Percentiles rank a stretch among this genome's conserved stretches.
phyloP scores from a whole-genome alignment of 2,797 vertebrate genomes.

The Helostoma temminkii region DNA sequence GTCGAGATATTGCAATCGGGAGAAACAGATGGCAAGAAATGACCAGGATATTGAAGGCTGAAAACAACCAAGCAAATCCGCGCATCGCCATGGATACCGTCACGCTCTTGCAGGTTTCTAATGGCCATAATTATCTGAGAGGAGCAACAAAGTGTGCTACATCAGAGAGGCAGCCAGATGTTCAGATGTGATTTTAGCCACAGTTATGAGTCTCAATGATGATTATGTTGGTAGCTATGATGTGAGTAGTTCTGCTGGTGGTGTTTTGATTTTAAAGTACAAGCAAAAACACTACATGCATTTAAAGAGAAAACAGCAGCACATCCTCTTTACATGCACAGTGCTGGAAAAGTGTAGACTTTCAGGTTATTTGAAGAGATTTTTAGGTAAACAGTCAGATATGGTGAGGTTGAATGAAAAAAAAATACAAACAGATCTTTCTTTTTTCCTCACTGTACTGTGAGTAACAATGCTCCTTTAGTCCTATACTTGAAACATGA shows the following conservation, averaged over 20 bases:
- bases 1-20: constrained; percentile 53
- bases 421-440: too few relatives aligned
- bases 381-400: too few relatives aligned
- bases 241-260: constrained; percentile 32
- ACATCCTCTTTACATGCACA: too few relatives aligned
- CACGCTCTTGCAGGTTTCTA: constrained; percentile 69
- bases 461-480: neutral
- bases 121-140: constrained; percentile 72
- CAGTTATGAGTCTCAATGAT: constrained; percentile 33
- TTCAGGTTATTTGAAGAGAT: too few relatives aligned
- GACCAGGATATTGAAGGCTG: constrained; percentile 60
- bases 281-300: constrained; percentile 7
- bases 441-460: neutral
- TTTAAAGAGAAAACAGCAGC: neutral
- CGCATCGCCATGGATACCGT: constrained; percentile 75
- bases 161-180: constrained; percentile 74
- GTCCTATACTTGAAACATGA: neutral
- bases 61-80: constrained; percentile 56
- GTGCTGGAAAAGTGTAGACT: too few relatives aligned
- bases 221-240: constrained; percentile 52
- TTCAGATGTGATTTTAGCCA: constrained; percentile 59
- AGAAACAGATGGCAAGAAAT: constrained; percentile 79
- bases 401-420: neutral
- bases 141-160: constrained; percentile 65
- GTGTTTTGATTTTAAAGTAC: constrained; percentile 16